phyloP scores from a whole-genome alignment of 2,797 vertebrate species.

The Takifugu rubripes region DNA sequence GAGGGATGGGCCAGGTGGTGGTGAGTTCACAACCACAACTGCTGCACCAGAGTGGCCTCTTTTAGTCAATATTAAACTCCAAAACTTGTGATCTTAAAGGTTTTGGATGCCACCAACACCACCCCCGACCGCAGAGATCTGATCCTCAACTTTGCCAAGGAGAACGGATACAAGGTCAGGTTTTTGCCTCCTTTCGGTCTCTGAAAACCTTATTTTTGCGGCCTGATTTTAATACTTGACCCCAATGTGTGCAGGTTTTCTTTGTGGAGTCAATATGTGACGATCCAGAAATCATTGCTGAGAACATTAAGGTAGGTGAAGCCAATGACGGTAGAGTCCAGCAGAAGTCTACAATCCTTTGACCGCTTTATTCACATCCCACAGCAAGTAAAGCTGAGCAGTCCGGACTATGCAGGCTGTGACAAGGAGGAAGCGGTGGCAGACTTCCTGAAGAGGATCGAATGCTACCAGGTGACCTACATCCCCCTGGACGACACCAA shows the following conservation, averaged over 20 bases:
- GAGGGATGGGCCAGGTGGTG: slow-evolving; percentile 82
- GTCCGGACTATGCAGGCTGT: slow-evolving; percentile 85
- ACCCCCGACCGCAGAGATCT: slow-evolving; percentile 81
- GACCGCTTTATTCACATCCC: too few relatives aligned
- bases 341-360: too few relatives aligned
- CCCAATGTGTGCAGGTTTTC: slow-evolving; percentile 73
- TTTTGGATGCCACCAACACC: slow-evolving; percentile 93
- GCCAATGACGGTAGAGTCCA: background rate
- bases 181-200: background rate
- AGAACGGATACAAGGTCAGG: slow-evolving; percentile 84
- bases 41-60: too few relatives aligned
- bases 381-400: slow-evolving; percentile 91
- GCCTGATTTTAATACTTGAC: too few relatives aligned
- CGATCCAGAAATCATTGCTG: slow-evolving; percentile 84
- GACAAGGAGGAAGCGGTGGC: slow-evolving; percentile 83
- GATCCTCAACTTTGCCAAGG: slow-evolving; percentile 83
- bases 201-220: background rate
- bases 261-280: slow-evolving; percentile 90
- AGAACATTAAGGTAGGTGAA: slow-evolving; percentile 85
- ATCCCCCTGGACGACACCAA: slow-evolving; percentile 82
- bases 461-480: slow-evolving; percentile 86
- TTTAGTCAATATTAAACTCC: background rate
- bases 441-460: slow-evolving; percentile 88
- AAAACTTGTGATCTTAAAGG: slow-evolving; percentile 58
- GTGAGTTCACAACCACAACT: slow-evolving; percentile 65